Evolutionary conservation across 2,797 vertebrate genomes (phyloP).

Genomic region (Cirrhinus mrigala): DNA sequence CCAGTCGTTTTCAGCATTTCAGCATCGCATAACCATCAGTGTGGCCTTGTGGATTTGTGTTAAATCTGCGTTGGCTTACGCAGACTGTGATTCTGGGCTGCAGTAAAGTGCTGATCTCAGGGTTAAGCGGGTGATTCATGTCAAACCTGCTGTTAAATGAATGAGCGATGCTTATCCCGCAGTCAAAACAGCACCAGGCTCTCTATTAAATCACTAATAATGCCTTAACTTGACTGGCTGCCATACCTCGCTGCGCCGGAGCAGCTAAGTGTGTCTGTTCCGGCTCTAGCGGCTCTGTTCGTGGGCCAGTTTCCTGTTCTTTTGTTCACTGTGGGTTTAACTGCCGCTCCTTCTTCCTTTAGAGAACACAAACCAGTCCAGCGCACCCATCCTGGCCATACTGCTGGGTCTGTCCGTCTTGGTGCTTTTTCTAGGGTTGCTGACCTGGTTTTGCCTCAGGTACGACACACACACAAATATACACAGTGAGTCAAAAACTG

Average conservation of each 20-base stretch:
- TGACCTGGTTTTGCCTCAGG: constrained; percentile 92
- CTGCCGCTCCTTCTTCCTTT: constrained; percentile 76
- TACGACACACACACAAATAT: constrained; percentile 64
- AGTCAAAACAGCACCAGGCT: constrained; percentile 67
- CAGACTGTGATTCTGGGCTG: constrained; percentile 49
- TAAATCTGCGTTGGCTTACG: constrained; percentile 39
- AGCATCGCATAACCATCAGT: constrained; percentile 17
- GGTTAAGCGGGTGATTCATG: constrained; percentile 34
- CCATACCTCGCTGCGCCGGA: constrained; percentile 54
- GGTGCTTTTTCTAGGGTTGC: constrained; percentile 80
- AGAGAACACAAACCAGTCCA: constrained; percentile 58
- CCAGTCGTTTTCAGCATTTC: not conserved
- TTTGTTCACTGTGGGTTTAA: constrained; percentile 58
- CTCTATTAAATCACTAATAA: constrained; percentile 68
- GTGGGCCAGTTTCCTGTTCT: constrained; percentile 59
- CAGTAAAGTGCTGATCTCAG: constrained; percentile 38
- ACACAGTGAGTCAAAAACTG: constrained; percentile 5
- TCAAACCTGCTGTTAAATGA: constrained; percentile 51
- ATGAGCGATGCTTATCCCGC: constrained; percentile 62
- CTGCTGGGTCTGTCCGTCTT: constrained; percentile 85
- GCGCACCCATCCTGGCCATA: constrained; percentile 72
- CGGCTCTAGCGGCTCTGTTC: constrained; percentile 48
- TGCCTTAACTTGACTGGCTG: constrained; percentile 50
- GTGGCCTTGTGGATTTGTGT: constrained; percentile 12
- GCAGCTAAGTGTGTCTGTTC: constrained; percentile 40